phyloP scores from a whole-genome alignment of 92 coral and sea anemone species.

The Blastomussa wellsi region DNA sequence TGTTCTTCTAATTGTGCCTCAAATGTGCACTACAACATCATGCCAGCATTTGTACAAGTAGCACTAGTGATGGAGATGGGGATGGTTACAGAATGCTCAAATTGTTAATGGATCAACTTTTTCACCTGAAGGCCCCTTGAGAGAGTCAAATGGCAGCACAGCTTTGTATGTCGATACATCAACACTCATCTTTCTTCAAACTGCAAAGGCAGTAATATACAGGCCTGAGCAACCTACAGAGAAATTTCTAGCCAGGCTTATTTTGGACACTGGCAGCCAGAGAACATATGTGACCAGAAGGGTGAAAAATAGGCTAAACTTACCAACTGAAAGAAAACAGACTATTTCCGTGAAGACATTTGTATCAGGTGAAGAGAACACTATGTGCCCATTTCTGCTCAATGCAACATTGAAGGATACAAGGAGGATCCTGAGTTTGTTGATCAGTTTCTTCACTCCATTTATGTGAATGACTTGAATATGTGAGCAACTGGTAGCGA shows the following conservation, averaged over 20 bases:
- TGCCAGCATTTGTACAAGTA: conserved; percentile 32
- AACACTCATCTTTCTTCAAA: conserved; percentile 49
- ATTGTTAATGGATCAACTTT: background rate
- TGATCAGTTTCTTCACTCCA: conserved; percentile 35
- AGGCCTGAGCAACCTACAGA: conserved; percentile 21
- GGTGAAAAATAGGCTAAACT: conserved; percentile 16
- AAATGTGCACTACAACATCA: conserved; percentile 41
- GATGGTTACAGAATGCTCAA: no score
- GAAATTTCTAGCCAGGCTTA: conserved; percentile 35
- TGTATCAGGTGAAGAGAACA: conserved; percentile 53
- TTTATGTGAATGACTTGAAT: conserved; percentile 49
- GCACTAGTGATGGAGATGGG: background rate
- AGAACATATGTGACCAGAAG: conserved; percentile 40
- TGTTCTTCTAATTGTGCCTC: conserved; percentile 42
- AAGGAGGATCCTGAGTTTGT: conserved; percentile 42
- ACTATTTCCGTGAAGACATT: conserved; percentile 56
- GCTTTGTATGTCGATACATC: conserved; percentile 27
- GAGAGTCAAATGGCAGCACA: no score
- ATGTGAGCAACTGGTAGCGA: conserved; percentile 28
- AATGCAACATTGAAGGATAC: conserved; percentile 44
- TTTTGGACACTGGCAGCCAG: conserved; percentile 63
- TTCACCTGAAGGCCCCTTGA: conserved; percentile 54
- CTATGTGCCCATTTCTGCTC: conserved; percentile 57
- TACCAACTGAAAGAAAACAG: conserved; percentile 39
- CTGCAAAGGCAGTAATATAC: conserved; percentile 40